phyloP scores from a whole-genome alignment of 2,797 vertebrate genomes.

The Microhierax caerulescens region DNA sequence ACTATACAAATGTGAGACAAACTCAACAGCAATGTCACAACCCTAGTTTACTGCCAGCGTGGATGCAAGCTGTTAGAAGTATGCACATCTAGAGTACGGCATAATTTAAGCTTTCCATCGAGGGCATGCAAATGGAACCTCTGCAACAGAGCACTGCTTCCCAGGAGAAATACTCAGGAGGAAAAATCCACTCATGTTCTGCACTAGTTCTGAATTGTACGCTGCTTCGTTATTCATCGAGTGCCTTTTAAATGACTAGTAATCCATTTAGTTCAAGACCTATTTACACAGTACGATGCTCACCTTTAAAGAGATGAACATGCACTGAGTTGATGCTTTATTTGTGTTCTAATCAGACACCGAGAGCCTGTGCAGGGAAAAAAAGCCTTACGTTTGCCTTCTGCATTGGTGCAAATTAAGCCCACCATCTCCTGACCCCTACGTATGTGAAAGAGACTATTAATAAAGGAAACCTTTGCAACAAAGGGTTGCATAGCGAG shows the following conservation, averaged over 20 bases:
- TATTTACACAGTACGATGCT: accelerated
- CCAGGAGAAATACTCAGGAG: not conserved
- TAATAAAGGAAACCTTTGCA: not conserved
- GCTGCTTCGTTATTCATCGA: not conserved
- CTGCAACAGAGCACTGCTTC: not conserved
- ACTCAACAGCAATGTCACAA: not conserved
- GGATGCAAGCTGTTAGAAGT: not conserved
- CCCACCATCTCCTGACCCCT: not conserved
- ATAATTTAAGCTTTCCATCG: accelerated
- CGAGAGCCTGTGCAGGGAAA: not conserved
- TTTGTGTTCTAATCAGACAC: not conserved
- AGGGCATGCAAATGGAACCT: not conserved
- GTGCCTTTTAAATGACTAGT: not conserved
- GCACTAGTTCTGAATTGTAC: not conserved
- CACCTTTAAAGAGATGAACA: not conserved
- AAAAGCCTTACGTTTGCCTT: not conserved
- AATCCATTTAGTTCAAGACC: accelerated
- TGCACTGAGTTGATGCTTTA: accelerated
- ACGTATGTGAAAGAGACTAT: not conserved
- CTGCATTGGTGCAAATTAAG: not conserved
- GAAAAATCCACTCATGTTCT: accelerated
- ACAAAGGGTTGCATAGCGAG: not conserved
- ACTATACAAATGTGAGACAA: not conserved
- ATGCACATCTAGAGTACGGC: not conserved
- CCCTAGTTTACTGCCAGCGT: not conserved